A percentile compares a stretch with the other conserved stretches of the same genome.
Evolutionary conservation across 1,140 invertebrate species (phyloP).

Genomic region (Argopecten irradians): DNA sequence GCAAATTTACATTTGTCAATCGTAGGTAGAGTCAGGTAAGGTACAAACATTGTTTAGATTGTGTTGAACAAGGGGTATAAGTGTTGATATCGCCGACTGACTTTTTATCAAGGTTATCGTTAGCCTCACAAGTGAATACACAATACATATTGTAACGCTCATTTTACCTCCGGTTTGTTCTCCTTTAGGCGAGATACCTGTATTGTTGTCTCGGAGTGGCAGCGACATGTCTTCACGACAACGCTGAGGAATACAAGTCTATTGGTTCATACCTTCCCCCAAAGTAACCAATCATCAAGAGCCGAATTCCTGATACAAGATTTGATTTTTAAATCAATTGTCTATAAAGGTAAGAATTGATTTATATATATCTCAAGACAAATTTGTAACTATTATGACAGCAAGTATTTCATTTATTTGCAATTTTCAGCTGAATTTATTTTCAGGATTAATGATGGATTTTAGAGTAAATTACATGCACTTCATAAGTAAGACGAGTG

Average conservation of each 20-base stretch:
- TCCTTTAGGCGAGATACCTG: background rate
- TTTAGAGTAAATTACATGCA: too few species aligned
- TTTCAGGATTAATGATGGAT: background rate
- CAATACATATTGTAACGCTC: background rate
- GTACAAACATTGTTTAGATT: conserved; percentile 18
- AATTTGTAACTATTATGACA: background rate
- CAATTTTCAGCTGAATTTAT: background rate
- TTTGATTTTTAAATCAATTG: conserved; percentile 2
- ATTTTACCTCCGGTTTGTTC: background rate
- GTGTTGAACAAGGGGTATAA: background rate
- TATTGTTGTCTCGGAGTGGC: background rate
- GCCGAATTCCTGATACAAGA: background rate
- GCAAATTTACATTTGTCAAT: conserved; percentile 23
- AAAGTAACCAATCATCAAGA: conserved; percentile 1
- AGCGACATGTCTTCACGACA: background rate
- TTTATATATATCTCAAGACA: background rate
- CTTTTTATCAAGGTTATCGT: conserved; percentile 22
- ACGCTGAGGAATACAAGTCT: background rate
- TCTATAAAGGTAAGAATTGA: background rate
- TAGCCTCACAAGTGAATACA: background rate
- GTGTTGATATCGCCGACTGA: background rate
- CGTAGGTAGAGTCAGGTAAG: background rate
- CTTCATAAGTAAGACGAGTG: too few species aligned
- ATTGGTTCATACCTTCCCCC: background rate
- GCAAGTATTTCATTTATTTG: background rate